Percentiles rank a stretch among this genome's conserved stretches.
These are phyloP conservation scores for Bubo bubo DNA, from an alignment of 2,113 vertebrate species.

Conservation along the genomic window DNA sequence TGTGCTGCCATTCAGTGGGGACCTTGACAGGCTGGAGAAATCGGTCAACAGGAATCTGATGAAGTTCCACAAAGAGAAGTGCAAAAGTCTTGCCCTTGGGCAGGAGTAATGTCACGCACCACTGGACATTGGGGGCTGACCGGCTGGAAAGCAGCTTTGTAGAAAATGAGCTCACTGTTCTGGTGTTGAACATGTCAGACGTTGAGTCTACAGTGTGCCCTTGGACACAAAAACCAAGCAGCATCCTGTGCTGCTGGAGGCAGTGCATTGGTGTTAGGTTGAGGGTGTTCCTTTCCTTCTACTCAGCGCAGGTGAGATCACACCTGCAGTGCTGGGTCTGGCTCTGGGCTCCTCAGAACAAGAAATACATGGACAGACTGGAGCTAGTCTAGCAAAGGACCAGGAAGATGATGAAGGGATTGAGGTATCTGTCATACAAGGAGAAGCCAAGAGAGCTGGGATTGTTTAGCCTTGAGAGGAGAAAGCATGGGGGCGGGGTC, in stretches of 20 bases:
- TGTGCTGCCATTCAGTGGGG: background rate
- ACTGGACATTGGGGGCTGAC: background rate
- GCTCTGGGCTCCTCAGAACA: background rate
- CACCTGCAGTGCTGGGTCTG: background rate
- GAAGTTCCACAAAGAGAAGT: background rate
- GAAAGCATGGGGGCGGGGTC: fast-evolving
- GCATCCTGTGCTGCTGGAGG: background rate
- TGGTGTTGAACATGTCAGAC: background rate
- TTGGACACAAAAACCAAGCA: background rate
- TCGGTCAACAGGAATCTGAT: background rate
- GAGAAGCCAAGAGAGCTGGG: background rate
- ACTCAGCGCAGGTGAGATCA: background rate
- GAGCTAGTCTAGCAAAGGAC: background rate
- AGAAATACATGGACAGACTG: background rate
- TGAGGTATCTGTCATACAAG: background rate
- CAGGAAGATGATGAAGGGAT: background rate
- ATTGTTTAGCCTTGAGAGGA: background rate
- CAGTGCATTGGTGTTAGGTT: background rate
- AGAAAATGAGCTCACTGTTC: background rate
- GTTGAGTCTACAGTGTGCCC: background rate
- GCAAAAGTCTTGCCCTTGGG: background rate
- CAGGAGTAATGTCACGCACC: background rate
- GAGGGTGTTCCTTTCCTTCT: background rate
- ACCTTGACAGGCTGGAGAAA: background rate
- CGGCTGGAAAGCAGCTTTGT: background rate